A percentile compares a stretch with the other conserved stretches of the same genome.
phyloP scores from a whole-genome alignment of 2,888 invertebrate genomes.

The Scaptomyza flava region DNA sequence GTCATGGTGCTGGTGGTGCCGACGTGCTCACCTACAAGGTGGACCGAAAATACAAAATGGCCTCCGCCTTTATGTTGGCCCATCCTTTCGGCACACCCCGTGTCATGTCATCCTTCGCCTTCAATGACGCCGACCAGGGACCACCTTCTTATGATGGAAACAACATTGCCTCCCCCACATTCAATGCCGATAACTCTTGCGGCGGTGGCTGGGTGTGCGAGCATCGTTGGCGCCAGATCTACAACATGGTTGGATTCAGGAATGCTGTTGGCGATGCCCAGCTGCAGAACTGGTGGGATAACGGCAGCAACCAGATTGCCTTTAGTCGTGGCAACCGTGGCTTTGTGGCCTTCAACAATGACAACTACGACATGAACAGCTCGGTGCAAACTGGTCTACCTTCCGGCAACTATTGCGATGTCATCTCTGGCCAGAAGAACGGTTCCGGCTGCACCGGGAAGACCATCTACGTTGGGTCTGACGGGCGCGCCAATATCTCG shows the following conservation, averaged over 20 bases:
- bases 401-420: slow-evolving; percentile 93
- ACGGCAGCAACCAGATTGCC: slow-evolving; percentile 92
- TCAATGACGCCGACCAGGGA: slow-evolving; percentile 87
- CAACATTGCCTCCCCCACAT: slow-evolving; percentile 88
- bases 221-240: slow-evolving; percentile 93
- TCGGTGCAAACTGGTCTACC: slow-evolving; percentile 88
- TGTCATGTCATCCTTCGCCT: slow-evolving; percentile 94
- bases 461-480: slow-evolving; percentile 68
- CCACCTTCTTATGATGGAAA: slow-evolving; percentile 88
- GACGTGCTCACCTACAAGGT: slow-evolving; percentile 89
- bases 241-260: slow-evolving; percentile 91
- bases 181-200: slow-evolving; percentile 87
- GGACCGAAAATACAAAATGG: slow-evolving; percentile 90
- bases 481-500: slow-evolving; percentile 74
- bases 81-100: slow-evolving; percentile 92
- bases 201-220: slow-evolving; percentile 92
- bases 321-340: slow-evolving; percentile 91
- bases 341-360: slow-evolving; percentile 92
- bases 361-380: slow-evolving; percentile 86
- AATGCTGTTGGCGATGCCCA: slow-evolving; percentile 87
- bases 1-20: slow-evolving; percentile 87
- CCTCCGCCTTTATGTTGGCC: slow-evolving; percentile 94
- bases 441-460: slow-evolving; percentile 80
- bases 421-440: slow-evolving; percentile 89
- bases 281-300: slow-evolving; percentile 91